These are phyloP conservation scores for Toxotes jaculatrix DNA, from an alignment of 2,113 vertebrate species.

Conservation along the genomic window DNA sequence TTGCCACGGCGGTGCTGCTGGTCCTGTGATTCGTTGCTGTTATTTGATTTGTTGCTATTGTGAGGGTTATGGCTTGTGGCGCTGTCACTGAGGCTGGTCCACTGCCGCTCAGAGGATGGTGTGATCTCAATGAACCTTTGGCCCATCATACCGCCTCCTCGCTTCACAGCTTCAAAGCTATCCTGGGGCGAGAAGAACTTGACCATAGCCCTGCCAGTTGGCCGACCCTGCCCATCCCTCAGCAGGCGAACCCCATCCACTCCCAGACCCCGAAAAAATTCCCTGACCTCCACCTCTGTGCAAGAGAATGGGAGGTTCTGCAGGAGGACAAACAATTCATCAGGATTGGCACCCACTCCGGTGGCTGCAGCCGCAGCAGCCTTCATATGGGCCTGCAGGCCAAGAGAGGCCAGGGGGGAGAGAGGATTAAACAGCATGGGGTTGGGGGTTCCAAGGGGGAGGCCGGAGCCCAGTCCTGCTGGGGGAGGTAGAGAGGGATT, in stretches of 20 bases:
- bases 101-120: conserved; percentile 95
- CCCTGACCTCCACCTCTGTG: conserved; percentile 92
- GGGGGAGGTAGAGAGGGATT: conserved; percentile 92
- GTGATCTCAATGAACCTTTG: conserved; percentile 95
- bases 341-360: conserved; percentile 81
- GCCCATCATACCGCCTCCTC: conserved; percentile 94
- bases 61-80: conserved; percentile 76
- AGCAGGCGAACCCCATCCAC: conserved; percentile 91
- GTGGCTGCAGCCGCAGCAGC: conserved; percentile 83
- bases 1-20: conserved; percentile 76
- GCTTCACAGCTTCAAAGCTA: conserved; percentile 95
- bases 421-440: conserved; percentile 94
- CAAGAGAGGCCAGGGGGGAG: conserved; percentile 91
- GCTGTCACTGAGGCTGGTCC: conserved; percentile 87
- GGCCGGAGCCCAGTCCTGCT: conserved; percentile 88
- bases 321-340: conserved; percentile 93
- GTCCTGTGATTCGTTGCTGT: conserved; percentile 68
- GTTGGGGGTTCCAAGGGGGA: conserved; percentile 90
- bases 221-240: conserved; percentile 92
- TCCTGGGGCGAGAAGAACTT: conserved; percentile 97
- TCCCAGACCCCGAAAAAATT: conserved; percentile 95
- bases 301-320: conserved; percentile 95
- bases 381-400: conserved; percentile 93
- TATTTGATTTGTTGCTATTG: conserved; percentile 81
- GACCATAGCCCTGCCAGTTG: conserved; percentile 93